Evolutionary conservation across 2,113 vertebrate genomes (phyloP).

Genomic region (Phaetusa simplex): DNA sequence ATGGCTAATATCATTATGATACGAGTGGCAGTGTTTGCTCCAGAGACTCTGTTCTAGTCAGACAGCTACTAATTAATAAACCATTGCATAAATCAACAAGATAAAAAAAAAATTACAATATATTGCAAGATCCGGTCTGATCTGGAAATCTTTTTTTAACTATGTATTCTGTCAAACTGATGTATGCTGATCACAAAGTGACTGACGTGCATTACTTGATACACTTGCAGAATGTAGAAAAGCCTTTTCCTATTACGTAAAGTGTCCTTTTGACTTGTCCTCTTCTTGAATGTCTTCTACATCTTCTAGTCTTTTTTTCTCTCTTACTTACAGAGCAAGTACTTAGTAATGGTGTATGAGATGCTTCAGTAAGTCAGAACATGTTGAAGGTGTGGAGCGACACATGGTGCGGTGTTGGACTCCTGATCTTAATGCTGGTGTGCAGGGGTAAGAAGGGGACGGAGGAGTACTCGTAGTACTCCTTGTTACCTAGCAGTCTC

Average conservation of each 20-base stretch:
- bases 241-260: background rate
- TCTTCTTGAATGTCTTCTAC: background rate
- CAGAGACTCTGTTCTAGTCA: background rate
- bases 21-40: background rate
- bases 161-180: background rate
- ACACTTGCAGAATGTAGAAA: background rate
- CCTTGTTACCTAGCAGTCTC: background rate
- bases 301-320: background rate
- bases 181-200: background rate
- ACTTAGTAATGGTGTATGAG: background rate
- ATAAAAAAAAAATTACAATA: fast-evolving
- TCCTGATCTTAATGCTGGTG: background rate
- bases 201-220: background rate
- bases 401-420: fast-evolving
- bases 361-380: background rate
- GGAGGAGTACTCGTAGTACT: background rate
- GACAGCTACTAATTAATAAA: background rate
- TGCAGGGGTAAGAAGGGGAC: background rate
- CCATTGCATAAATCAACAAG: background rate
- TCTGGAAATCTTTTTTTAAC: background rate
- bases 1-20: background rate
- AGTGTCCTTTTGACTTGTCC: background rate
- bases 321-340: fast-evolving
- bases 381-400: background rate
- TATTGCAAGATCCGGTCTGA: background rate